These are phyloP conservation scores for Sphaerophoria rueppellii DNA, from an alignment of 2,888 invertebrate species.

Conservation along the genomic window DNA sequence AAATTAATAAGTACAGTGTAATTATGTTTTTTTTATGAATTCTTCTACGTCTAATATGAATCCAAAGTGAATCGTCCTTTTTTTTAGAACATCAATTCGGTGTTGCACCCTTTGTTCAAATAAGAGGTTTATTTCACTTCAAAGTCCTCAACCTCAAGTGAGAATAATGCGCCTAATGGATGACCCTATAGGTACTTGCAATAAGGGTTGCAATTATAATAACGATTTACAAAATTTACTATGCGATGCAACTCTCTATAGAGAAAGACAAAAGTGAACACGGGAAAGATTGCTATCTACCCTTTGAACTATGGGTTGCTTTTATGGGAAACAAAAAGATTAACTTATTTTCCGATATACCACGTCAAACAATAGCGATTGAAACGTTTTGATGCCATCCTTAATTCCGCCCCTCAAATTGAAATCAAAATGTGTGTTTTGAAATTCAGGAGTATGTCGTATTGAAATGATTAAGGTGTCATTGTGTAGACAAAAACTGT, in stretches of 20 bases:
- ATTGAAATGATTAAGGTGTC: no score
- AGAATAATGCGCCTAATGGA: conserved; percentile 36
- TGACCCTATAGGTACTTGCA: not conserved
- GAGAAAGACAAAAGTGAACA: no score
- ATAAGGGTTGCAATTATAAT: conserved; percentile 39
- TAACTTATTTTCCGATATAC: conserved; percentile 23
- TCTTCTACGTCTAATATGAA: not conserved
- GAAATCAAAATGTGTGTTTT: not conserved
- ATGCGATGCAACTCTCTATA: not conserved
- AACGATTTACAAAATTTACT: conserved; percentile 11
- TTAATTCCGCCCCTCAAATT: no score
- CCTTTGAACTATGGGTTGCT: conserved; percentile 29
- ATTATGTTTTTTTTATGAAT: not conserved
- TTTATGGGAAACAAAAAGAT: conserved; percentile 39
- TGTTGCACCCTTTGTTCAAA: conserved; percentile 35
- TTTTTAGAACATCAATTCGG: conserved; percentile 4
- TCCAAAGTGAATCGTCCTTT: conserved; percentile 28
- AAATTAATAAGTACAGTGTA: conserved; percentile 17
- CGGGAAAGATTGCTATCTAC: conserved; percentile 58
- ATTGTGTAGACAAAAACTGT: no score
- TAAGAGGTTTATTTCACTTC: conserved; percentile 14
- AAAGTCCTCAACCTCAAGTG: not conserved
- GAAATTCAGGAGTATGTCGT: no score
- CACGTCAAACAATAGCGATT: conserved; percentile 25
- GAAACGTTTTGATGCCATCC: conserved; percentile 7